A percentile compares a stretch with the other conserved stretches of the same genome.
These are phyloP conservation scores for Laterallus jamaicensis DNA, from an alignment of 2,113 vertebrate genomes.

Conservation along the genomic window DNA sequence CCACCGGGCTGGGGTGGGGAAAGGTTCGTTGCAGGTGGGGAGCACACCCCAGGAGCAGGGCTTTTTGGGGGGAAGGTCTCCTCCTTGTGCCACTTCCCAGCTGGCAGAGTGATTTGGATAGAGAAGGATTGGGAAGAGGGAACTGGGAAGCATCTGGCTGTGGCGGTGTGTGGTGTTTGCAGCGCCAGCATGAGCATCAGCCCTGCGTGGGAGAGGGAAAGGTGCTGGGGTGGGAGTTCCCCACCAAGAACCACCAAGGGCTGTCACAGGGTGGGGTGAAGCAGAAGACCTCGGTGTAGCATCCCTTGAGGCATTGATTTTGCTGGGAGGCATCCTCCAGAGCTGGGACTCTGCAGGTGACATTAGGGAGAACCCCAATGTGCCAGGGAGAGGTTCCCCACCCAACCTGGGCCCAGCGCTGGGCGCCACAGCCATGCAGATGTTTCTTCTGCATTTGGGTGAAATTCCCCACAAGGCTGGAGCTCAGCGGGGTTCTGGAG, in stretches of 20 bases:
- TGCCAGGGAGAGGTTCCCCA: background rate
- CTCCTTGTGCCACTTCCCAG: background rate
- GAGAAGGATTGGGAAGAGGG: background rate
- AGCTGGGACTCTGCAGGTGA: background rate
- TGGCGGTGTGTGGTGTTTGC: background rate
- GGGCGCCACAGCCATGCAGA: background rate
- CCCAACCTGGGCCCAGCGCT: accelerated
- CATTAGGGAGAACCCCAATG: background rate
- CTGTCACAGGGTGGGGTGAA: background rate
- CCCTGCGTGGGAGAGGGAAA: background rate
- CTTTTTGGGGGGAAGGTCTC: background rate
- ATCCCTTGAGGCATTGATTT: background rate
- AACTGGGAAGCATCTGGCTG: background rate
- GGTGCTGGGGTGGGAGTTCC: background rate
- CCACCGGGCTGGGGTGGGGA: accelerated
- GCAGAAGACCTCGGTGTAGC: background rate
- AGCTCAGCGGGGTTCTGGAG: constrained; percentile 2
- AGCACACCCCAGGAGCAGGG: background rate
- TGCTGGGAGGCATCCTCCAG: background rate
- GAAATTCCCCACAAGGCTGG: background rate
- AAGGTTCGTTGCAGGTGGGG: background rate
- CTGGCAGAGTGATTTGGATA: background rate
- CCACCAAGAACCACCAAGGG: background rate
- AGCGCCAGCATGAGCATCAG: accelerated
- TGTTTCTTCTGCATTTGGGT: background rate